These are phyloP conservation scores for Trichonephila clavipes DNA, from an alignment of 1,140 invertebrate species.

Conservation along the genomic window DNA sequence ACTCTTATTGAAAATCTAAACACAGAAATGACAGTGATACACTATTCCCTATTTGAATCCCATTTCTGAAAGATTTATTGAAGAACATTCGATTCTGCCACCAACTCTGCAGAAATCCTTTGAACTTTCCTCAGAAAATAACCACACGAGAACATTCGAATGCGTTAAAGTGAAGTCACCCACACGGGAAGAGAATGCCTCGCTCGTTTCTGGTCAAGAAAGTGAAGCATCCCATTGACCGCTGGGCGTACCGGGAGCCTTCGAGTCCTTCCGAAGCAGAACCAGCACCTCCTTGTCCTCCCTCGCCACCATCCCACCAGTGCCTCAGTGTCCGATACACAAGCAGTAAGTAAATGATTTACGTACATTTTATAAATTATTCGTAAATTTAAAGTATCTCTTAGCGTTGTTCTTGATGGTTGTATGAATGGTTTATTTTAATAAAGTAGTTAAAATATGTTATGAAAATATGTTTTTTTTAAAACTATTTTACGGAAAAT, in stretches of 20 bases:
- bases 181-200: constrained; percentile 80
- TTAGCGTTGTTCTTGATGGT: too few species aligned
- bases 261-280: constrained; percentile 77
- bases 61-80: background rate
- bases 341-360: constrained; percentile 57
- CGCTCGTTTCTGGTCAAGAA: constrained; percentile 82
- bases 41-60: too few species aligned
- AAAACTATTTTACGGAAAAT: too few species aligned
- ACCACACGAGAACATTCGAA: background rate
- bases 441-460: too few species aligned
- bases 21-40: background rate
- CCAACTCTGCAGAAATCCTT: background rate
- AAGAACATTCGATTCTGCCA: background rate
- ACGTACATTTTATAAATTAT: background rate
- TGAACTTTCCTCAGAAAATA: too few species aligned
- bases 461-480: too few species aligned
- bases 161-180: background rate
- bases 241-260: constrained; percentile 75
- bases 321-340: constrained; percentile 75
- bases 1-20: background rate
- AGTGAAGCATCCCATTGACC: constrained; percentile 77
- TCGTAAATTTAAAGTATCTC: background rate
- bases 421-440: too few species aligned
- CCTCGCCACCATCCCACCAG: constrained; percentile 58
- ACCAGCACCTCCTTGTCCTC: constrained; percentile 57